phyloP scores from a whole-genome alignment of 2,797 vertebrate species.

The Oreochromis mossambicus region DNA sequence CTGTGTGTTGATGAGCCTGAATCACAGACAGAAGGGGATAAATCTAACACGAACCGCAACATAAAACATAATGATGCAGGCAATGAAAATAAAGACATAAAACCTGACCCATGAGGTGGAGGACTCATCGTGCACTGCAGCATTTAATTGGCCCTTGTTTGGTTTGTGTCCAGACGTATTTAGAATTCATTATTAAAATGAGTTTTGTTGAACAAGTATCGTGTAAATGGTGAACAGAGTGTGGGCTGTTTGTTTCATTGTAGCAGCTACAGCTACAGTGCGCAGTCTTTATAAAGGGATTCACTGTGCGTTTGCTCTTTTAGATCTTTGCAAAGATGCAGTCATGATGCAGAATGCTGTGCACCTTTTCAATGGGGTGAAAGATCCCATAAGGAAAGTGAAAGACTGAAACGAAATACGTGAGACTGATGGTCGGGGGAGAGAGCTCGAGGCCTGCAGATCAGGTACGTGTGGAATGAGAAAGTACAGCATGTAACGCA shows the following conservation, averaged over 20 bases:
- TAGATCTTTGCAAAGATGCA: not conserved
- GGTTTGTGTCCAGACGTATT: not conserved
- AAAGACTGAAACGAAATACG: not conserved
- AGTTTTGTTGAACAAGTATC: not conserved
- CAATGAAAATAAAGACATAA: not conserved
- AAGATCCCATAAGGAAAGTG: not conserved
- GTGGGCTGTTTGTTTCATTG: not conserved
- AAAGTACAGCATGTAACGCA: not conserved
- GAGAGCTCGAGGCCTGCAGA: not conserved
- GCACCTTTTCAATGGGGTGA: not conserved
- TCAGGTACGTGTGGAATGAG: not conserved
- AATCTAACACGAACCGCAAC: not conserved
- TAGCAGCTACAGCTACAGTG: not conserved
- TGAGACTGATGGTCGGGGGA: not conserved
- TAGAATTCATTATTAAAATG: not conserved
- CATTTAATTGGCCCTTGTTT: not conserved
- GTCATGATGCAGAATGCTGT: not conserved
- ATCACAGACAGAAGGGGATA: not conserved
- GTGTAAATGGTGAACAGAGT: not conserved
- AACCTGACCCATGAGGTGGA: not conserved
- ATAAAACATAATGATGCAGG: not conserved
- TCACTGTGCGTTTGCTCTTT: not conserved
- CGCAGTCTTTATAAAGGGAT: not conserved
- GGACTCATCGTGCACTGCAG: not conserved
- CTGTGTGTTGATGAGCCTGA: not conserved